These are phyloP conservation scores for Cathartes aura DNA, from an alignment of 2,113 vertebrate genomes.

Conservation along the genomic window DNA sequence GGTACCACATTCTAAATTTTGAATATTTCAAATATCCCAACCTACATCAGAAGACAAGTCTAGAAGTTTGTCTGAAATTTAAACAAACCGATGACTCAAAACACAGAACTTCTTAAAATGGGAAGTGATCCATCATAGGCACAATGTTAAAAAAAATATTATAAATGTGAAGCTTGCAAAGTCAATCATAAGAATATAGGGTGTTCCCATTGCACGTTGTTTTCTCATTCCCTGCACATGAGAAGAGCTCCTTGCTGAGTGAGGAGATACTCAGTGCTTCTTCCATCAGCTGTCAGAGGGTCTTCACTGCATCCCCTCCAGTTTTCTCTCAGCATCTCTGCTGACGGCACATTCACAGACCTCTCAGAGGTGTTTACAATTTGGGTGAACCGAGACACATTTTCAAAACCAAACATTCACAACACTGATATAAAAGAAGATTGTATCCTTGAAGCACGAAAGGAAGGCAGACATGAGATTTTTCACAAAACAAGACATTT, in stretches of 20 bases:
- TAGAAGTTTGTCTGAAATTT: neutral
- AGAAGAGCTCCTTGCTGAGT: neutral
- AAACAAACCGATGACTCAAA: neutral
- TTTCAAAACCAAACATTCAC: neutral
- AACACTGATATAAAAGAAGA: neutral
- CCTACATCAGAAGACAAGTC: neutral
- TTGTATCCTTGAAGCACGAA: neutral
- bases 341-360: neutral
- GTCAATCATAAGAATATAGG: neutral
- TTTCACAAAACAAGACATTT: neutral
- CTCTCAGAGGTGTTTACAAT: neutral
- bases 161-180: neutral
- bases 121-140: neutral
- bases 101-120: neutral
- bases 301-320: neutral
- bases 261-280: neutral
- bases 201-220: neutral
- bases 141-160: neutral
- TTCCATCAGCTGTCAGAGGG: neutral
- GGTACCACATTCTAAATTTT: neutral
- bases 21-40: neutral
- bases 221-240: fast-evolving
- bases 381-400: neutral
- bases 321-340: neutral
- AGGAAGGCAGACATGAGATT: neutral